Percentiles rank a stretch among this genome's conserved stretches.
phyloP scores from a whole-genome alignment of 2,113 vertebrate species.

The Erythrocercus mccallii region DNA sequence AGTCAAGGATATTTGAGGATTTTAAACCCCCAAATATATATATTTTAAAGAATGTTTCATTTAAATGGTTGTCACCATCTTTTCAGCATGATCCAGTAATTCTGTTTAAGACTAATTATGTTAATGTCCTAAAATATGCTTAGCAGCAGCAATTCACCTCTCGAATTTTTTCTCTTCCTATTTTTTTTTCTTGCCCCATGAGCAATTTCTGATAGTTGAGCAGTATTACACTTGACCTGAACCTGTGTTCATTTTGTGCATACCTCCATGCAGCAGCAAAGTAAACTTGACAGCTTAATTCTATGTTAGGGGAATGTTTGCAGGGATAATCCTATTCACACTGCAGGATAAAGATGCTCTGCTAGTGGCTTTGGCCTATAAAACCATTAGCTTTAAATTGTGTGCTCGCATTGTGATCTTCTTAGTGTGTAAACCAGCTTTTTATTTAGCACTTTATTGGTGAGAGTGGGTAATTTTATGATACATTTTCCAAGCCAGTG shows the following conservation, averaged over 20 bases:
- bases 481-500: slow-evolving; percentile 7
- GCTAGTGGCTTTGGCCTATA: slow-evolving; percentile 61
- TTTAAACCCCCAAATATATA: not conserved
- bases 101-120: not conserved
- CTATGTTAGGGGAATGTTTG: slow-evolving; percentile 67
- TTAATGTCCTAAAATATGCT: slow-evolving; percentile 2
- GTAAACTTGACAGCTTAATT: slow-evolving; percentile 73
- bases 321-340: slow-evolving; percentile 70
- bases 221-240: slow-evolving; percentile 38
- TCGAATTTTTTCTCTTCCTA: not conserved
- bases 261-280: slow-evolving; percentile 1
- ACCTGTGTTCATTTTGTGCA: slow-evolving; percentile 44
- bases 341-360: slow-evolving; percentile 61
- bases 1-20: not conserved
- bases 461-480: slow-evolving; percentile 18
- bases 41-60: not conserved
- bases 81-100: not conserved
- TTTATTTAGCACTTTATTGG: slow-evolving; percentile 48
- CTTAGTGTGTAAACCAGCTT: slow-evolving; percentile 70
- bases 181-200: not conserved
- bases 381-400: slow-evolving; percentile 74
- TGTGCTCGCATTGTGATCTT: slow-evolving; percentile 57
- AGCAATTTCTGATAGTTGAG: slow-evolving; percentile 19
- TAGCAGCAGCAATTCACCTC: not conserved
- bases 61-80: not conserved